Conservation (phyloP, 2,797 vertebrate species). For the Potorous gilbertii region DNA sequence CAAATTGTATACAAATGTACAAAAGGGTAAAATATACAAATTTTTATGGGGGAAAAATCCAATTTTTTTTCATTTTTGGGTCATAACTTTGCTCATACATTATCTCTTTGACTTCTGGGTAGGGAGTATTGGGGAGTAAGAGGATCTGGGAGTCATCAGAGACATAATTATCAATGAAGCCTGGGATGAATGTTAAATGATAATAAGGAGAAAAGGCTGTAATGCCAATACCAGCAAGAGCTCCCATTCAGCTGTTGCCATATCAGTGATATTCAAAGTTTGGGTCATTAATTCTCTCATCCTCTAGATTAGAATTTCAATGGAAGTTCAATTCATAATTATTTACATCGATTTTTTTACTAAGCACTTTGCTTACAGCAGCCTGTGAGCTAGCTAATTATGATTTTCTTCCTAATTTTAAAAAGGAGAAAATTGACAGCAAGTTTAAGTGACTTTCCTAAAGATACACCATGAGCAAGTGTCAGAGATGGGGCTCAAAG, state of each 20-base stretch:
- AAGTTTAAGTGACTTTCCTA: background rate
- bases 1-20: too few relatives aligned
- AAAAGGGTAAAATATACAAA: background rate
- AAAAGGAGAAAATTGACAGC: background rate
- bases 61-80: background rate
- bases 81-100: background rate
- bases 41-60: background rate
- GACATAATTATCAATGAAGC: background rate
- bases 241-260: background rate
- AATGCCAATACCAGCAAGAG: background rate
- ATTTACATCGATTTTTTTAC: background rate
- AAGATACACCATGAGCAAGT: background rate
- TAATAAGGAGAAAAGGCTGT: background rate
- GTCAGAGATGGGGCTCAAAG: background rate
- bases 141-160: background rate
- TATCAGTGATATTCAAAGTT: background rate
- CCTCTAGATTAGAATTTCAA: background rate
- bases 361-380: background rate
- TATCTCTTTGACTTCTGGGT: background rate
- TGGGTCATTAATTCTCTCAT: background rate
- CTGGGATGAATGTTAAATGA: conserved; percentile 28
- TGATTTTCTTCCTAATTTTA: background rate
- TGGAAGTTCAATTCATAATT: background rate
- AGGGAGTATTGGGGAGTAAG: background rate
- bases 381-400: background rate